Evolutionary conservation across 2,797 vertebrate species (phyloP), one percentile per base, ranked within the genome.

Genomic region (Sebastes itinus): DNA sequence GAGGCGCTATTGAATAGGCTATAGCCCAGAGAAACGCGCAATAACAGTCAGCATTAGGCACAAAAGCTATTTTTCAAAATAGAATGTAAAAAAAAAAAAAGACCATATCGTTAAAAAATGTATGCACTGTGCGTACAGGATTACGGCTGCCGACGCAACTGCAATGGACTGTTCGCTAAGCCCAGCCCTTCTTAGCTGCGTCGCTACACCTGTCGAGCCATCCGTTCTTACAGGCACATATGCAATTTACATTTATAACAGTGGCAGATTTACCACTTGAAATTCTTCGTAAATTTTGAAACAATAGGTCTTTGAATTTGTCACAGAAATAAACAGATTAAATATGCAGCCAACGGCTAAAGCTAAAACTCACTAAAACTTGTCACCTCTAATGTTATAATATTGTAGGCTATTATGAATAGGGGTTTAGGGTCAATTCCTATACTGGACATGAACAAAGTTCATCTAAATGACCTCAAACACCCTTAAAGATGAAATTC

Each of bases 401-500:
- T 13, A 58, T 23, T 61, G 18, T 20, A 20, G 16, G 7, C 46
- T 49, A 32, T n/a, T n/a, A 35, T 22, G 30, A 63, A 23, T 22
- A 4, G 7, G 12, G 23, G 38, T 28, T 56, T 5, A 5, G 46
- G 3, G 23, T 23, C 18, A 16, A 20, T 66, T 70, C 46, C 35
- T 20, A 14, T 4, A 55, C 7, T 14, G 18, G 8, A 12, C n/a
- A 6, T 9, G 18, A 70, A 18, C 32, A 42, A 61, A 32, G 71
- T 63, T 64, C 27, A 55, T 78, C 46, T 13, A 3, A 81, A 68
- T 12, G 1, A 75, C 70, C 52, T 72, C 70, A 68, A 75, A 72
- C 55, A 12, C n/a, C 6, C 3, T 23, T 27, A 60, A 67, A 72
- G 54, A 22, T 25, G 6, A 70, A 64, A 86, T 56, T 81, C 82